Evolutionary conservation across 2,888 invertebrate genomes (phyloP), one percentile per base, ranked within the genome.

Genomic region (Spilosoma lubricipeda): DNA sequence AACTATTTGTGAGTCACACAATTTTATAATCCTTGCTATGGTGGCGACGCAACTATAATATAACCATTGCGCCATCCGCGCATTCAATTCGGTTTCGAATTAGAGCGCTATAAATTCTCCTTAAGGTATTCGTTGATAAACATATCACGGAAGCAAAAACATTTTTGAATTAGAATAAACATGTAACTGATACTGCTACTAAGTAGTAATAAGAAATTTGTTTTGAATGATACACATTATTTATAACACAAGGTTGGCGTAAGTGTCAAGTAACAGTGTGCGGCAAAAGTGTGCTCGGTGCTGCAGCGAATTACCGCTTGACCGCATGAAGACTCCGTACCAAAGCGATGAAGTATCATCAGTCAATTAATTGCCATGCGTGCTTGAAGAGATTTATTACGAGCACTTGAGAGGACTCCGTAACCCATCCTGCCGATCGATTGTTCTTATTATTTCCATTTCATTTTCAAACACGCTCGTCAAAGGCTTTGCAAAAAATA

Each of bases 311-410:
- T 91, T 86, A 88, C 91, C 89, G 88, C 87, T 89, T 86, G 90
- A 87, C 90, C 90, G 83, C 86, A 85, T 88, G 88, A 87, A 89
- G 89, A 87, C 85, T 87, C 79, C 84, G 82, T 85, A 84, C 71
- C 84, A 76, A 80, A 77, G 82, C 84, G 81, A 77, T 83, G 78
- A 80, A 87, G 84, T 87, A 86, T 86, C 88, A 82, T 85, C 82
- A 86, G 82, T 86, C 92, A 90, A 92, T 93, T 93, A 93, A 92
- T 89, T 89, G 89, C 91, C 89, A 90, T 93, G 93, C 94, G 93
- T 93, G 93, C 91, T 91, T 87, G 88, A 92, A 93, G 87, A 92
- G 93, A 93, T 94, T 93, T 92, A 92, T 90, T 86, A 88, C 86
- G 83, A 87, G 85, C 92, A 92, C 92, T 94, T 93, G 88, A 91